Percentiles rank a stretch among this genome's conserved stretches.
These are phyloP conservation scores for Metopolophium dirhodum DNA, from an alignment of 1,140 invertebrate species.

Conservation along the genomic window DNA sequence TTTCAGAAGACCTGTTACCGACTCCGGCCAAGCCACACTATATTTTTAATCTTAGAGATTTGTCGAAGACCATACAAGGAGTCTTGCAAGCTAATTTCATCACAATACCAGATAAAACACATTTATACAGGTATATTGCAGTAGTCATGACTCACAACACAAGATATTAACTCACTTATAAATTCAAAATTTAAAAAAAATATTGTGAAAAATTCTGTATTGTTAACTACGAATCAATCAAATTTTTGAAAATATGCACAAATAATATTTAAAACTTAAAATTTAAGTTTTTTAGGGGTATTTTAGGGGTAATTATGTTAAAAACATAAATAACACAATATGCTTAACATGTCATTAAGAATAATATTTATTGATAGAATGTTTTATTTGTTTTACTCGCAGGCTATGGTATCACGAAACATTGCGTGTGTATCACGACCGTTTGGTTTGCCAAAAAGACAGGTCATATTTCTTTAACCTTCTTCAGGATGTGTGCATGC, in stretches of 20 bases:
- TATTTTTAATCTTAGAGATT: slow-evolving; percentile 93
- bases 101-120: not conserved
- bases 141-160: not conserved
- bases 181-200: not conserved
- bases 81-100: slow-evolving; percentile 21
- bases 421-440: slow-evolving; percentile 90
- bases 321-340: not conserved
- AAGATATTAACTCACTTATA: not conserved
- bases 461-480: slow-evolving; percentile 79
- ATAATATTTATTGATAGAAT: not conserved
- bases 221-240: too few relatives aligned
- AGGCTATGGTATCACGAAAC: slow-evolving; percentile 95
- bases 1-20: slow-evolving; percentile 76
- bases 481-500: slow-evolving; percentile 70
- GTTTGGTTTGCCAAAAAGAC: slow-evolving; percentile 81
- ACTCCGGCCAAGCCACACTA: slow-evolving; percentile 93
- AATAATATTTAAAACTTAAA: too few relatives aligned
- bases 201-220: too few relatives aligned
- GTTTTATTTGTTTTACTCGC: not conserved
- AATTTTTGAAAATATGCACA: too few relatives aligned
- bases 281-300: too few relatives aligned
- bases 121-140: slow-evolving; percentile 56
- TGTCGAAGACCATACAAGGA: slow-evolving; percentile 89
- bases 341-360: not conserved
- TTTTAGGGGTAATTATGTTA: not conserved